Evolutionary conservation across 2,797 vertebrate genomes (phyloP).

Genomic region (Pangasius mekongensis): DNA sequence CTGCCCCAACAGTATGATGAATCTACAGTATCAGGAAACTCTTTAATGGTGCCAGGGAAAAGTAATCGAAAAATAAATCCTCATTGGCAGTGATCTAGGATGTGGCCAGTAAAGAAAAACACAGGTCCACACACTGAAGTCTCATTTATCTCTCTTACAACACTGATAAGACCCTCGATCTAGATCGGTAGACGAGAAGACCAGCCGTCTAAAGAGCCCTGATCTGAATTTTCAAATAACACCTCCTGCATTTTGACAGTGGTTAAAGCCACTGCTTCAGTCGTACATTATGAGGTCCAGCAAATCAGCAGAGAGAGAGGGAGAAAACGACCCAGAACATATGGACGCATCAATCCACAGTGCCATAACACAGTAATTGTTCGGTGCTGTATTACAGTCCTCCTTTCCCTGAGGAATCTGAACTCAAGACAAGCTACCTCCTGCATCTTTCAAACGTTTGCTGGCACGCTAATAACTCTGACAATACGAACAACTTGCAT

Average conservation of each 20-base stretch:
- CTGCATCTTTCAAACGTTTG: background rate
- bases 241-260: background rate
- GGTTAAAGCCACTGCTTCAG: background rate
- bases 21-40: constrained; percentile 12
- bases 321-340: background rate
- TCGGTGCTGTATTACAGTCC: background rate
- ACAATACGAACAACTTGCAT: background rate
- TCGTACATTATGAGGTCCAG: background rate
- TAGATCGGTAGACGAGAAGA: background rate
- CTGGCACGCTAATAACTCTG: background rate
- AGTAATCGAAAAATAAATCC: constrained; percentile 28
- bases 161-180: background rate
- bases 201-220: background rate
- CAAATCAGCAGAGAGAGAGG: background rate
- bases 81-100: constrained; percentile 4
- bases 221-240: background rate
- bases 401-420: background rate
- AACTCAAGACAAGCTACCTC: background rate
- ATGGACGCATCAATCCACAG: background rate
- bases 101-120: background rate
- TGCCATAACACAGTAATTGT: background rate
- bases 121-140: background rate
- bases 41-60: constrained; percentile 1
- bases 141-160: background rate
- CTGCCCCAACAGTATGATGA: constrained; percentile 9